These are phyloP conservation scores for Marasmarcha lunaedactyla DNA, from an alignment of 2,888 invertebrate genomes.

Conservation along the genomic window DNA sequence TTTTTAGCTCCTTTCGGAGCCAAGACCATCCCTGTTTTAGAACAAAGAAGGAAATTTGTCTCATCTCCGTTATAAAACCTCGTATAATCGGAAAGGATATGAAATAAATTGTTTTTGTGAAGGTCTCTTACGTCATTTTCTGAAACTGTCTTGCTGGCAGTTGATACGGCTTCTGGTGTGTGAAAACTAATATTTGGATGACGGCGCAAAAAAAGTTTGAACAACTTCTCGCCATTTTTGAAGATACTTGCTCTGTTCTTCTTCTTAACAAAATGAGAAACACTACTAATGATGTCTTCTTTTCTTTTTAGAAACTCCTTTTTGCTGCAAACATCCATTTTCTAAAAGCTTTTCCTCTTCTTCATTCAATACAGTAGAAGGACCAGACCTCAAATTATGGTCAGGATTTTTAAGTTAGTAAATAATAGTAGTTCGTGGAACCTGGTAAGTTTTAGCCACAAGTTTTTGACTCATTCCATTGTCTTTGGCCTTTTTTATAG, in stretches of 20 bases:
- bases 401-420: not conserved
- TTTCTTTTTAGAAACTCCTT: slow-evolving; percentile 24
- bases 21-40: slow-evolving; percentile 18
- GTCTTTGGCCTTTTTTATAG: no score
- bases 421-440: no score
- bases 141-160: slow-evolving; percentile 24
- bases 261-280: slow-evolving; percentile 19
- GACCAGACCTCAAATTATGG: not conserved
- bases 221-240: slow-evolving; percentile 19
- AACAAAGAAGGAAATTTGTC: slow-evolving; percentile 18
- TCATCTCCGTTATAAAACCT: slow-evolving; percentile 20
- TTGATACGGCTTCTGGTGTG: slow-evolving; percentile 25
- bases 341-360: no score
- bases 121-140: slow-evolving; percentile 21
- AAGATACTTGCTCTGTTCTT: slow-evolving; percentile 15
- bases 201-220: slow-evolving; percentile 16
- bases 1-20: slow-evolving; percentile 19
- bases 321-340: no score
- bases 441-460: no score
- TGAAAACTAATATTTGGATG: slow-evolving; percentile 17
- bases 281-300: slow-evolving; percentile 14
- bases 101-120: slow-evolving; percentile 7
- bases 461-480: no score
- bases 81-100: slow-evolving; percentile 7
- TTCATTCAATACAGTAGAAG: no score